phyloP scores from a whole-genome alignment of 2,113 vertebrate genomes.

The Hiodon tergisus region DNA sequence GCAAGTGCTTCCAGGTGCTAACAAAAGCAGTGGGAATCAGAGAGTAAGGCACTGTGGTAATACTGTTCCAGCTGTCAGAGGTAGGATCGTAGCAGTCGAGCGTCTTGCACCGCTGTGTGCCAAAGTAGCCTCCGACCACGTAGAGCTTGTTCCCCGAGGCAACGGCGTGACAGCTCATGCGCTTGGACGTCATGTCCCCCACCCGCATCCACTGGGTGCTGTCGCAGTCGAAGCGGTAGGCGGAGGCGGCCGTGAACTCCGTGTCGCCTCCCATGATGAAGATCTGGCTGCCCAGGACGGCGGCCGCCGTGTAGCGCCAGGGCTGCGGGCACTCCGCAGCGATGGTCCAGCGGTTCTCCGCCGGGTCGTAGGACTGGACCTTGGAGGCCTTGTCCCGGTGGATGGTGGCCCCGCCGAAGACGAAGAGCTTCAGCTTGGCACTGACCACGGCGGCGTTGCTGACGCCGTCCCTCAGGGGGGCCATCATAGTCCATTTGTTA shows the following conservation, averaged over 20 bases:
- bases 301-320: constrained; percentile 87
- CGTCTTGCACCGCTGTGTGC: constrained; percentile 89
- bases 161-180: constrained; percentile 91
- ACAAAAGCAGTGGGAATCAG: constrained; percentile 94
- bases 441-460: constrained; percentile 93
- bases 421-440: constrained; percentile 84
- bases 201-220: constrained; percentile 84
- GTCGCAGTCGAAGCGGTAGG: constrained; percentile 90
- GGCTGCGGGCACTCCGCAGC: constrained; percentile 87
- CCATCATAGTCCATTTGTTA: constrained; percentile 92
- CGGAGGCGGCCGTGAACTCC: constrained; percentile 83
- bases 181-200: constrained; percentile 92
- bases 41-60: constrained; percentile 92
- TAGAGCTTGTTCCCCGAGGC: constrained; percentile 93
- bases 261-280: constrained; percentile 97
- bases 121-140: constrained; percentile 91
- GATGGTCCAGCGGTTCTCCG: constrained; percentile 81
- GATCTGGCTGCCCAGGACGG: constrained; percentile 88
- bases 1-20: constrained; percentile 94
- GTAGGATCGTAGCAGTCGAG: constrained; percentile 91
- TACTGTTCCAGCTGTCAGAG: constrained; percentile 84
- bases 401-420: constrained; percentile 86
- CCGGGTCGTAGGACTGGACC: constrained; percentile 85
- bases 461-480: constrained; percentile 81
- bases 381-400: constrained; percentile 87